These are phyloP conservation scores for Rhabditophanes sp. DNA, from an alignment of 2,888 invertebrate genomes.

Conservation along the genomic window DNA sequence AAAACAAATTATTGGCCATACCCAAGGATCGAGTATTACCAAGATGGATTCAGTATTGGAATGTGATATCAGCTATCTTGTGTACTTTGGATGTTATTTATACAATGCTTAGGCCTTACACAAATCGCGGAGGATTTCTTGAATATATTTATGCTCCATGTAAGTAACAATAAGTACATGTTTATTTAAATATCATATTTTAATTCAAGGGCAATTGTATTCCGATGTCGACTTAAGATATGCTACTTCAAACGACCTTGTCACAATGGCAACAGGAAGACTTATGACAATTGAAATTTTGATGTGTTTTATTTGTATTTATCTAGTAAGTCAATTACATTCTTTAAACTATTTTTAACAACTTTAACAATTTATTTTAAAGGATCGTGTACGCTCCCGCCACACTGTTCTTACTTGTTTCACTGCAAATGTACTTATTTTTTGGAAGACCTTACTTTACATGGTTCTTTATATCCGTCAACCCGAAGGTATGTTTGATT, in stretches of 20 bases:
- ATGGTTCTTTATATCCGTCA: conserved; percentile 25
- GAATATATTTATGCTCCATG: conserved; percentile 13
- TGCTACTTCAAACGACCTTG: conserved; percentile 23
- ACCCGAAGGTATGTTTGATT: conserved; percentile 14
- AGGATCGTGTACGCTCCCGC: conserved; percentile 22
- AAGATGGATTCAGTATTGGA: conserved; percentile 25
- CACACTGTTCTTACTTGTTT: conserved; percentile 30
- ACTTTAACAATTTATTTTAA: conserved; percentile 2
- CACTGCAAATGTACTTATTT: conserved; percentile 27
- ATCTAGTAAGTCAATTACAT: conserved; percentile 12
- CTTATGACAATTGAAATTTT: conserved; percentile 34
- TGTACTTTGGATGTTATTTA: conserved; percentile 18
- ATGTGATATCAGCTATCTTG: conserved; percentile 18
- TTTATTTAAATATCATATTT: not conserved
- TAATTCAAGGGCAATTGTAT: conserved; percentile 31
- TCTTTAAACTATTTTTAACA: not conserved
- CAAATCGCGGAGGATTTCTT: conserved; percentile 14
- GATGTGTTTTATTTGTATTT: conserved; percentile 26
- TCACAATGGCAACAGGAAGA: conserved; percentile 35
- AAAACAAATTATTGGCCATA: too few relatives aligned
- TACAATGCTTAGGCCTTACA: conserved; percentile 14
- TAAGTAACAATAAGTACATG: conserved; percentile 6
- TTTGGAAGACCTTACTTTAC: conserved; percentile 39
- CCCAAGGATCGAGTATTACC: conserved; percentile 13
- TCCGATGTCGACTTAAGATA: conserved; percentile 33